Evolutionary conservation across 2,888 invertebrate genomes (phyloP), one percentile per base, ranked within the genome.

Genomic region (Cerastis rubricosa): DNA sequence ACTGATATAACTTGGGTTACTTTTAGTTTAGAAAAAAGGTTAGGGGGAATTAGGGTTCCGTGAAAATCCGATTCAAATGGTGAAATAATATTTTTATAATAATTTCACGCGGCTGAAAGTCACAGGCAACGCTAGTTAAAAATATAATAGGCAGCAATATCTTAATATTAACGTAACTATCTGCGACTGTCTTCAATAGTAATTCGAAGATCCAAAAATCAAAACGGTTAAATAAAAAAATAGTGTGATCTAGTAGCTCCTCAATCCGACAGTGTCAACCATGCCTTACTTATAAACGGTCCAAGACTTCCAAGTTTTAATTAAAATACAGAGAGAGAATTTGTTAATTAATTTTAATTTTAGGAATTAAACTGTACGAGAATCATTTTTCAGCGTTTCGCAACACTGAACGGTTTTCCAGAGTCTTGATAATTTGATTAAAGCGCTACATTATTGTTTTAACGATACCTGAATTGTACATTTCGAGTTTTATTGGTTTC

Each of bases 271-370:
- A 35, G 8, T 87, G 76, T 85, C 74, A 70, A 57, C 83, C 43
- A 25, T 43, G 65, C 74, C 67, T 85, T 81, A 85, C 65, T 64
- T 72, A 75, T 73, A 83, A 81, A 81, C 78, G 77, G 74, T 70
- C 49, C 69, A 64, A 85, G 74, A 81, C 71, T 71, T 69, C 69
- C 76, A 87, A 88, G 86, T 87, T 90, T 91, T 90, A 90, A 91
- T 90, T 90, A 91, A 91, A 91, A 89, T 84, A 85, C 85, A 82
- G 79, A 76, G 71, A 78, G 78, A 82, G 84, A 87, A 89, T 88
- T 91, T 85, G 84, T 85, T 88, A 86, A 86, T 85, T 70, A 85
- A 89, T 90, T 80, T 87, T 87, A 86, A 85, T 81, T 80, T 86
- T 82, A 78, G 81, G 73, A 82, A 86, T 83, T 78, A 78, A 85